Evolutionary conservation across 2,797 vertebrate species (phyloP).

Genomic region (Eutrigla gurnardus): DNA sequence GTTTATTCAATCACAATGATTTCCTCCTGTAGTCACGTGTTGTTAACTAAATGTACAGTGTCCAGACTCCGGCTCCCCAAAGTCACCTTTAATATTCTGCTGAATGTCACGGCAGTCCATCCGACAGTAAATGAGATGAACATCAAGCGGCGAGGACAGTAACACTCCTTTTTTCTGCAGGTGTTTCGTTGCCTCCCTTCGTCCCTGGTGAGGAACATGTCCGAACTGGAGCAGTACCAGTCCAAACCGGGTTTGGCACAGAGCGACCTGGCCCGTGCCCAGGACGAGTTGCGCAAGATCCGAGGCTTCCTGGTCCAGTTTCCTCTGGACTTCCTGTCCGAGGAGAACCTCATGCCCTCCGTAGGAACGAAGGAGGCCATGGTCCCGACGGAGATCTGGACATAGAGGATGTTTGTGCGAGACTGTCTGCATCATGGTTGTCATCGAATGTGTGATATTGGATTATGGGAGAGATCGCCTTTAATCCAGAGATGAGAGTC

Average conservation of each 20-base stretch:
- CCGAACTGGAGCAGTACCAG: conserved; percentile 91
- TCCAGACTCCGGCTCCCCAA: not conserved
- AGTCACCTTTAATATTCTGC: not conserved
- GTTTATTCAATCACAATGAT: not conserved
- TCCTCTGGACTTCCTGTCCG: conserved; percentile 94
- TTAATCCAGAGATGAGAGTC: conserved; percentile 21
- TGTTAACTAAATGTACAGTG: not conserved
- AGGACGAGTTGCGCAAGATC: conserved; percentile 94
- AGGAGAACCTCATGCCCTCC: conserved; percentile 94
- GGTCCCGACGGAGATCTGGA: conserved; percentile 97
- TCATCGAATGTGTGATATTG: conserved; percentile 10
- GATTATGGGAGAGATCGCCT: conserved; percentile 27
- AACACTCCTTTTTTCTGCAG: conserved; percentile 71
- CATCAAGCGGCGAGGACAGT: too few species aligned
- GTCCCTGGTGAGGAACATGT: conserved; percentile 92
- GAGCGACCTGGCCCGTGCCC: conserved; percentile 86
- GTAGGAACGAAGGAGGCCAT: conserved; percentile 96
- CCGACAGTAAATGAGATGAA: not conserved
- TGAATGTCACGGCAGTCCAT: not conserved
- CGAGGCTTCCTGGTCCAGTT: conserved; percentile 97
- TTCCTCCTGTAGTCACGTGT: not conserved
- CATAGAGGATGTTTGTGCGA: conserved; percentile 76
- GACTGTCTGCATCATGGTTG: conserved; percentile 11
- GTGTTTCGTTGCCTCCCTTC: conserved; percentile 96
- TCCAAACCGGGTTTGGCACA: conserved; percentile 86